Base-by-base conservation (phyloP, 53 echinoderm and acorn worm species). In the Echinarachnius parma region DNA sequence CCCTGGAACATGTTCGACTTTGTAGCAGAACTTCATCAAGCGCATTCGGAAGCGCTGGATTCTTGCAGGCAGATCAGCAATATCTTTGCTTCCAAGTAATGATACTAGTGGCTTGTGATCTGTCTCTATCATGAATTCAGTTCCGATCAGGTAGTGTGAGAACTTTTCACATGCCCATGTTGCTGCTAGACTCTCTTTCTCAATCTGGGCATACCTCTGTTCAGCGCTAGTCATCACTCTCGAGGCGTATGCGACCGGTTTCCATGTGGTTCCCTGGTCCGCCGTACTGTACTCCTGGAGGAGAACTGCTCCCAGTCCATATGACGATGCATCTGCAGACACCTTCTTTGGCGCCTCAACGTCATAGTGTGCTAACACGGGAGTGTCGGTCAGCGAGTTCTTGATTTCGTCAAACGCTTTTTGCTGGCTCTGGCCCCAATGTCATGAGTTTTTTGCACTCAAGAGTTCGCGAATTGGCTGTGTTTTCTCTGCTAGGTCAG, bases 31-130 rank as follows among this genome's bases (percentile, higher is more conserved):
- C 37, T 64, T 35, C 81, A 78, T 74, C 21, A 85, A 42, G 21
- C 77, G 39, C 64, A 89, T 75, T 9, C 84, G 44, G 50, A 89
- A 89, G 4, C 85, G 54, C 32, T 78, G 85, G 35, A 80, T 78
- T 16, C 75, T 45, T 11, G 71, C 36, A 16, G 78, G 85, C 5
- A 81, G 48, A 28, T 75, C 62, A 19, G 26, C 29, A 7, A 89
- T 31, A n/a, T 61, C 61, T 31, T 70, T 89, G 22, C 52, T 47
- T 9, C 29, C 24, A 16, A 89, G 62, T n/a, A 78, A 58, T 0
- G 74, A 66, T 4, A 83, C 53, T 1, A 82, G 39, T 18, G 81
- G 82, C 46, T 82, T 86, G 45, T 85, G 84, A 35, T 81, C 89
- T 9, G 84, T 80, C 35, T 89, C 81, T 9, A 80, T 60, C 20